Base-by-base conservation (phyloP, 2,797 vertebrate species). In the Tachyglossus aculeatus region DNA sequence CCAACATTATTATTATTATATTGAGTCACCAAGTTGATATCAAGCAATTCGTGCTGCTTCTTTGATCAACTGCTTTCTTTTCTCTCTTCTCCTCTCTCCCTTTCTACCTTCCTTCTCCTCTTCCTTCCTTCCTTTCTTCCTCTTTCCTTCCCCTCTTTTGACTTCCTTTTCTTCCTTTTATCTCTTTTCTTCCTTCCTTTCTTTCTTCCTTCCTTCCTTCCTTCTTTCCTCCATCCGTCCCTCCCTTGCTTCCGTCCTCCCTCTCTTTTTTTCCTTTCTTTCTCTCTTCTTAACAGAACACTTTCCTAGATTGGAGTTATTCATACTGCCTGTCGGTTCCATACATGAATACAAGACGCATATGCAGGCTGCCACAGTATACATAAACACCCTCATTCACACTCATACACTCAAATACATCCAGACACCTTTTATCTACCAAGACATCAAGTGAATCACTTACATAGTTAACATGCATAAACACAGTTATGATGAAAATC, bases 41-140 rank as follows among this genome's bases (percentile, higher is more conserved):
- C 31, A 55, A 47, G 32, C 31, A 58, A 9, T 85, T 88, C 62
- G 76, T 73, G 73, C 68, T 76, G 76, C 54, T 80, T 64, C 25
- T 56, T 62, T 50, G 39, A 10, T 73, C 0, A 0, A 16, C 33
- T 43, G 72, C 71, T 44, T 68, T 73, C 77, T 63, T 29, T 34
- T 72, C 81, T 41, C 68, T 63, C 41, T 79, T 12, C 47, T 22
- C 14, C 50, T 61, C 15, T 31, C 7, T 38, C 4, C 5, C 19
- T 38, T 25, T 25, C 22, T 2, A 31, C 16, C 11, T 15, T 11
- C 40, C 38, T 3, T 22, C 41, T 19, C 1, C 24, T 52, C 25
- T 9, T 39, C 25, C 27, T 21, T 12, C 18, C 10, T 3, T 19
- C 44, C 21, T 6, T 32, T 7, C 4, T 41, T 56, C 31, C 29